Percentiles rank a stretch among this genome's conserved stretches.
These are phyloP conservation scores for Vulpes ferrilata DNA, from an alignment of 2,113 vertebrate species.

Conservation along the genomic window DNA sequence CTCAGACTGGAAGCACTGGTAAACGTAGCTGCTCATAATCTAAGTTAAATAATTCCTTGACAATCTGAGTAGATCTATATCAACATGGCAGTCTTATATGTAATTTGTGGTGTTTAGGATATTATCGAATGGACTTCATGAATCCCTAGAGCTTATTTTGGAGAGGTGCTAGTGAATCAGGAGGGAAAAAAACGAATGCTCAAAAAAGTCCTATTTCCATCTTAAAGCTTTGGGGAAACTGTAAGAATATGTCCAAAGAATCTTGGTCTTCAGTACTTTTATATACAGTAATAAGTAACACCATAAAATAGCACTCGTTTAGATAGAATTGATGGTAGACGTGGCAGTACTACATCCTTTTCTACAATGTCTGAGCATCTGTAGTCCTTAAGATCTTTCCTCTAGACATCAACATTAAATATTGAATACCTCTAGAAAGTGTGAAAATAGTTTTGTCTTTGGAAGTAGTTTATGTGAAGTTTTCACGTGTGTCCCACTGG, in stretches of 20 bases:
- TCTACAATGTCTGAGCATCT: not conserved
- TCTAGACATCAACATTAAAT: not conserved
- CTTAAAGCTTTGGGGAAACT: not conserved
- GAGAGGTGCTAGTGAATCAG: constrained; percentile 52
- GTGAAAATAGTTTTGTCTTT: not conserved
- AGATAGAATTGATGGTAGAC: not conserved
- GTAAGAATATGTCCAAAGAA: not conserved
- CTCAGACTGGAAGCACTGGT: not conserved
- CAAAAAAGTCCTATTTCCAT: not conserved
- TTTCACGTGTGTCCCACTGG: not conserved
- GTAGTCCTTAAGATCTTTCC: not conserved
- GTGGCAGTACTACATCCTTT: not conserved
- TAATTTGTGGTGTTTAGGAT: not conserved
- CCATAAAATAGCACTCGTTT: too few species aligned
- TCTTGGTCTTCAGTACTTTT: not conserved
- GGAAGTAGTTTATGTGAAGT: not conserved
- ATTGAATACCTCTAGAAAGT: not conserved
- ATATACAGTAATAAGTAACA: not conserved
- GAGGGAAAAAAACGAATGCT: constrained; percentile 3
- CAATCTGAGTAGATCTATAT: not conserved
- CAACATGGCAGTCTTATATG: not conserved
- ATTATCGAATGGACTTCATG: constrained; percentile 45
- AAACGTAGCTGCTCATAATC: constrained; percentile 31
- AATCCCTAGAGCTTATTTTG: constrained; percentile 52
- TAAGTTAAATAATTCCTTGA: constrained; percentile 31